Evolutionary conservation across 2,888 invertebrate genomes (phyloP).

Genomic region (Apantesis nais): DNA sequence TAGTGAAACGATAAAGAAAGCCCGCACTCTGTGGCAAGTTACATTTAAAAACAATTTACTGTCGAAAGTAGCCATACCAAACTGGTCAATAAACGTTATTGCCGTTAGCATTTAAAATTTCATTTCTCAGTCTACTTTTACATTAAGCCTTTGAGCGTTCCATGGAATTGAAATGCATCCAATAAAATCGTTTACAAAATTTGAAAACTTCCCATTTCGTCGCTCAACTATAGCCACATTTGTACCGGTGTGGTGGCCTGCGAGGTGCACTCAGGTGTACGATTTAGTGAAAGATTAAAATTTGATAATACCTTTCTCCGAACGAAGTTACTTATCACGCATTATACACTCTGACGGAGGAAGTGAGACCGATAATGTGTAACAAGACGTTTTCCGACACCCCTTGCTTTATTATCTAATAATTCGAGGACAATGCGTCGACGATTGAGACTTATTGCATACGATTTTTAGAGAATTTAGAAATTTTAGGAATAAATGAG

Average conservation of each 20-base stretch:
- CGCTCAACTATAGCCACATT: slow-evolving; percentile 37
- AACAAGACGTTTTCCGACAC: too few species aligned
- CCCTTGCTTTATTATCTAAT: too few species aligned
- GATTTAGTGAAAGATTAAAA: neutral
- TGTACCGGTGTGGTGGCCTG: slow-evolving; percentile 26
- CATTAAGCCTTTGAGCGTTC: slow-evolving; percentile 45
- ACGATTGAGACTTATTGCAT: too few species aligned
- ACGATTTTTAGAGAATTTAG: too few species aligned
- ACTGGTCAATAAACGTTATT: neutral
- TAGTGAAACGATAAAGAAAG: too few species aligned
- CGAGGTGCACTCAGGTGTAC: slow-evolving; percentile 13
- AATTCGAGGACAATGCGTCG: too few species aligned
- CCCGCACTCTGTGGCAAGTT: too few species aligned
- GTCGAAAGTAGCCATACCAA: neutral
- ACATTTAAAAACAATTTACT: neutral
- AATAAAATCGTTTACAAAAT: slow-evolving; percentile 59
- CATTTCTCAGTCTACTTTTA: slow-evolving; percentile 45
- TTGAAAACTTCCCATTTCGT: slow-evolving; percentile 52
- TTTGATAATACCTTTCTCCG: neutral
- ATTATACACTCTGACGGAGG: too few species aligned
- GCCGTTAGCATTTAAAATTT: slow-evolving; percentile 4
- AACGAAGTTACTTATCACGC: too few species aligned
- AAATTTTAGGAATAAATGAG: too few species aligned
- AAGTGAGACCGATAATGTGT: too few species aligned
- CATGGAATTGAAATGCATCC: slow-evolving; percentile 60